Evolutionary conservation across 2,113 vertebrate genomes (phyloP).

Genomic region (Hassar affinis): DNA sequence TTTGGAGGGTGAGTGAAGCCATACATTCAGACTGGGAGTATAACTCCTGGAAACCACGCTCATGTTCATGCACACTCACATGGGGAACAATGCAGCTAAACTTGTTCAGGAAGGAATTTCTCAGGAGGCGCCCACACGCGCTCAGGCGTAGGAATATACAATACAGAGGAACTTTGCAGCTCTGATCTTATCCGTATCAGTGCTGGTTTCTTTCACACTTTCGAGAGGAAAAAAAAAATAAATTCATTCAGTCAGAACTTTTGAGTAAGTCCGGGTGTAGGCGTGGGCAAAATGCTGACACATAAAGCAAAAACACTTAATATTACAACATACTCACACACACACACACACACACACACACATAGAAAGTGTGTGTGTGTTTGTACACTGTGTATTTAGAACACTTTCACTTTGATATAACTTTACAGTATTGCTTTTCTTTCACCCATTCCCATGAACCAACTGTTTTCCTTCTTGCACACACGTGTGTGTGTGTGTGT

Average conservation of each 20-base stretch:
- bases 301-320: background rate
- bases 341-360: no score
- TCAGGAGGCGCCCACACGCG: background rate
- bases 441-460: background rate
- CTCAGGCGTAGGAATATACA: conserved; percentile 3
- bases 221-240: background rate
- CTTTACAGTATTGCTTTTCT: background rate
- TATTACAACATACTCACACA: background rate
- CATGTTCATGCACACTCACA: background rate
- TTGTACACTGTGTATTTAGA: background rate
- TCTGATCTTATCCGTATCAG: background rate
- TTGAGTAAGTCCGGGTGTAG: background rate
- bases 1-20: conserved; percentile 74
- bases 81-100: conserved; percentile 8
- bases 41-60: background rate
- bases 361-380: no score
- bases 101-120: conserved; percentile 33
- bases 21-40: background rate
- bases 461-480: conserved; percentile 10
- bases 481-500: background rate
- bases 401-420: conserved; percentile 4
- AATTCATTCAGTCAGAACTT: background rate
- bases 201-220: background rate
- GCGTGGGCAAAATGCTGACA: background rate
- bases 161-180: conserved; percentile 37